A percentile compares a stretch with the other conserved stretches of the same genome.
Conservation (phyloP, 2,888 invertebrate genomes). For the Dorcus hopei region DNA sequence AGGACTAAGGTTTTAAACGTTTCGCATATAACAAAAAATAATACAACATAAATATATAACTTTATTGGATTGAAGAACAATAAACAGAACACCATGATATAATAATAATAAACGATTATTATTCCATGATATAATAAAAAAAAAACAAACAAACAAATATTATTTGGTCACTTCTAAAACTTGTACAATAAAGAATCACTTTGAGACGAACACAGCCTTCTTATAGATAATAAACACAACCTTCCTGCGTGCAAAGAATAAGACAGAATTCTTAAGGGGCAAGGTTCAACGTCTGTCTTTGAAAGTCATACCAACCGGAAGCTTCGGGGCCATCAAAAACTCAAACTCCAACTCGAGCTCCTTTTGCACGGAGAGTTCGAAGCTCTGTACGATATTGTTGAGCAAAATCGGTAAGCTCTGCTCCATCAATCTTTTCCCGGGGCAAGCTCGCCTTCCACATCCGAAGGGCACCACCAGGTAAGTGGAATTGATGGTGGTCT, state of each 20-base stretch:
- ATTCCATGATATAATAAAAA: too few species aligned
- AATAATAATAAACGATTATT: background rate
- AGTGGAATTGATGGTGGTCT: conserved; percentile 52
- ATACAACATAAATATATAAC: too few species aligned
- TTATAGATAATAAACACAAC: background rate
- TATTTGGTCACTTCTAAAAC: background rate
- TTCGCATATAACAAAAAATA: too few species aligned
- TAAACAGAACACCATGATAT: background rate
- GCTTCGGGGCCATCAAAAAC: conserved; percentile 75
- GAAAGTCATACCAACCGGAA: conserved; percentile 67
- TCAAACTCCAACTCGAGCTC: conserved; percentile 75
- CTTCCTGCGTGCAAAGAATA: background rate
- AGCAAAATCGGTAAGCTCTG: conserved; percentile 71
- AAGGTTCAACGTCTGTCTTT: conserved; percentile 45
- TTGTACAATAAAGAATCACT: background rate
- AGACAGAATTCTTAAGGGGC: background rate
- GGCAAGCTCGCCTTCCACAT: conserved; percentile 75
- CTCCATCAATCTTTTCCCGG: conserved; percentile 81
- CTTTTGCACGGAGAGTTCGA: conserved; percentile 65
- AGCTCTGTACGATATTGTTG: conserved; percentile 64
- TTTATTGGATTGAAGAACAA: background rate
- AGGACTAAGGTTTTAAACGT: too few species aligned
- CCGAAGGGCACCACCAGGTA: conserved; percentile 77
- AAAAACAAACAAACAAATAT: background rate
- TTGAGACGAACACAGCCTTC: background rate